A percentile compares a stretch with the other conserved stretches of the same genome.
phyloP scores from a whole-genome alignment of 1,140 invertebrate species.

The Bombus sibiricus region DNA sequence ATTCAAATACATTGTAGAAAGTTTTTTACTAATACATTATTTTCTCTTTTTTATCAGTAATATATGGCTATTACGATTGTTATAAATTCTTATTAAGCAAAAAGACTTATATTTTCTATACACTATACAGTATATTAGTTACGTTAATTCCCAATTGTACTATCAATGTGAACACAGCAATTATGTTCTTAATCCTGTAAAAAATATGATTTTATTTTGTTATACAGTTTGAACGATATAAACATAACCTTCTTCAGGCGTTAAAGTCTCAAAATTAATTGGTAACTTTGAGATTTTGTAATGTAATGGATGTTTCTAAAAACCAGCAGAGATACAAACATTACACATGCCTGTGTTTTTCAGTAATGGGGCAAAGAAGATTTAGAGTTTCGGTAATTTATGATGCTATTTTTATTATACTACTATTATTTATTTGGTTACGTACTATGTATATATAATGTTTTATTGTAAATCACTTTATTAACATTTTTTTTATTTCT shows the following conservation, averaged over 20 bases:
- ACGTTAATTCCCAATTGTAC: not conserved
- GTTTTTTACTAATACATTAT: too few species aligned
- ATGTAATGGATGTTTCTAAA: constrained; percentile 53
- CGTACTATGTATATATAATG: not conserved
- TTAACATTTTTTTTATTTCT: not conserved
- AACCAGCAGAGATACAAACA: constrained; percentile 30
- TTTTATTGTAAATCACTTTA: not conserved
- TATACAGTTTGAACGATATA: not conserved
- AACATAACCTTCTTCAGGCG: constrained; percentile 41
- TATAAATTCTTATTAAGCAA: not conserved
- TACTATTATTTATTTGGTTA: not conserved
- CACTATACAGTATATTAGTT: too few species aligned
- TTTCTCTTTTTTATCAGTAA: too few species aligned
- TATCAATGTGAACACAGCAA: constrained; percentile 23
- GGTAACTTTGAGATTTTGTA: constrained; percentile 43
- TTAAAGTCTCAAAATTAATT: constrained; percentile 49
- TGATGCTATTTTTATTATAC: not conserved
- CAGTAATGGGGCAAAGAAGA: constrained; percentile 60
- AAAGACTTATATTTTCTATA: not conserved
- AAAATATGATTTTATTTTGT: constrained; percentile 7
- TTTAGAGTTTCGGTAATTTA: constrained; percentile 62
- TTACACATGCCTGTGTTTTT: constrained; percentile 51
- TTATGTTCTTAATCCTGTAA: not conserved
- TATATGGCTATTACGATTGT: too few species aligned
- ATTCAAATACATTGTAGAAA: too few species aligned